Base-by-base conservation (phyloP, 2,888 invertebrate species). In the Drosophila birchii region DNA sequence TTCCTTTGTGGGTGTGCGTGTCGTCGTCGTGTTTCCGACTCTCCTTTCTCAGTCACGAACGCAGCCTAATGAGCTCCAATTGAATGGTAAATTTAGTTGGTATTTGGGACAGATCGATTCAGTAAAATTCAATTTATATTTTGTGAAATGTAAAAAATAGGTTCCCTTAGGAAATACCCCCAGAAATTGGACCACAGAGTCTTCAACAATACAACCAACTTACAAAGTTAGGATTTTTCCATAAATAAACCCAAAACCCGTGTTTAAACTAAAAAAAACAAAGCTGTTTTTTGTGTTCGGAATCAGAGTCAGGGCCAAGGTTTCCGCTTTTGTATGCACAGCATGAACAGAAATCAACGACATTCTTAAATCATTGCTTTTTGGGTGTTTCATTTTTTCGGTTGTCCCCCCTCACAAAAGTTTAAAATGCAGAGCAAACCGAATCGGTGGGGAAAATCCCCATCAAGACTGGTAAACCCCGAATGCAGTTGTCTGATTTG, bases 241-340 rank as follows among this genome's bases (percentile, higher is more conserved):
- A 36, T 23, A 36, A 11, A 11, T 36, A 8, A 0, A 6, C 36
- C 34, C 20, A 51, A 53, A 51, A 51, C 34, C 51, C 20, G 20
- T 20, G 18, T 20, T 32, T 34, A 9, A 51, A 51, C 51, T 20
- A 20, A 51, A 51, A 51, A 51, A 20, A 53, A 53, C 51, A 53
- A 53, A 36, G 51, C 51, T 16, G 16, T 36, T 29, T 18, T 34
- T 26, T 74, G 74, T 66, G 55, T 62, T 47, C 67, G 74, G 54
- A 79, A 79, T 53, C 51, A 53, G 51, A 80, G 79, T 80, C 80
- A 80, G 80, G 78, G 80, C 80, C 80, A 80, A 80, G 80, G 80
- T 78, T 79, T 62, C 45, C 59, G 32, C 63, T 57, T 79, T 79
- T 56, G 72, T 77, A 80, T 80, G 75, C 79, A 67, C 39, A 43